Evolutionary conservation across 1,140 invertebrate genomes (phyloP), one percentile per base, ranked within the genome.

Genomic region (Drosophila ironensis): DNA sequence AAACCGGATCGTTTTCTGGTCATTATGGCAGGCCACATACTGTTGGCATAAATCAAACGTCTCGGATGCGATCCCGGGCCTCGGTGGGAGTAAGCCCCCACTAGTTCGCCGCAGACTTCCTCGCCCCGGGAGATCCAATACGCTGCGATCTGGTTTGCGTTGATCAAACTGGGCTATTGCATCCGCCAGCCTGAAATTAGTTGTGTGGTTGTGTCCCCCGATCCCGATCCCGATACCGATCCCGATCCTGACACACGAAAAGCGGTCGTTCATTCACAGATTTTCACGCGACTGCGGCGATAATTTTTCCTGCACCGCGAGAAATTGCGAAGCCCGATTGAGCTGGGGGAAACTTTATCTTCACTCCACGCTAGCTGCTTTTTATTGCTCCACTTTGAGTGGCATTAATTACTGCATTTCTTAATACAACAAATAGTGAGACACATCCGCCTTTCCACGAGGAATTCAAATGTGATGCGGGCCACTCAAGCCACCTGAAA

Each of bases 21-120:
- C 41, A 61, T 60, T 60, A 47, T n/a, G 24, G n/a, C 12, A 37
- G 17, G 16, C 59, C 22, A 47, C 56, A n/a, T 61, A 22, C 56
- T 28, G 41, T 19, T 16, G 14, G 12, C 41, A 63, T 63, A 63
- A 63, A 63, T 63, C 56, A 63, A 63, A 63, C 63, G 60, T 63
- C 60, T 28, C 41, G 60, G 37, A 60, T 60, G 56, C 56, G 56
- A 24, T n/a, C 38, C 9, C 22, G 33, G 11, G 12, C n/a, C n/a
- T n/a, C 53, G 25, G 56, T 60, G 56, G 56, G 56, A 60, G 56
- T 37, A 37, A 5, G 20, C 20, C 2, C 2, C 20, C 20, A 22
- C 2, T 5, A 22, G 20, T 16, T 33, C 14, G 12, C 16, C 24
- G 30, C 19, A 47, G 60, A 63, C 60, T 63, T 63, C 60, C 60